Base-by-base conservation (phyloP, 2,888 invertebrate genomes). In the Yponomeuta sedellus region DNA sequence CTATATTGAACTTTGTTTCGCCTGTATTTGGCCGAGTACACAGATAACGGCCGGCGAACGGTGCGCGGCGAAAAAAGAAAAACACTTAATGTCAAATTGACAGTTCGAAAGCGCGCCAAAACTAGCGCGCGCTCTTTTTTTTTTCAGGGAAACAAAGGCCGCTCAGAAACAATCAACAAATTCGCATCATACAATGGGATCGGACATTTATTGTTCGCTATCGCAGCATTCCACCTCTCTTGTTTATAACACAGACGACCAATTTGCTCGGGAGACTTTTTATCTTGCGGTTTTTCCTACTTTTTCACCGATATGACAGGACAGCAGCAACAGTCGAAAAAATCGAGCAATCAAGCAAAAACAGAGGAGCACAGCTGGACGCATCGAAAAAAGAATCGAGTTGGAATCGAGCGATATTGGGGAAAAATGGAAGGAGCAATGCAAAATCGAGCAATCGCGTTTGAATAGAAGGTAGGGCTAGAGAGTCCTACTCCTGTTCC, bases 201-300 rank as follows among this genome's bases (percentile, higher is more conserved):
- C 87, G 85, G 89, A 88, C 88, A 83, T 86, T 88, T 88, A 90
- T 90, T 91, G 89, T 89, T 77, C 81, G 82, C 82, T 90, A 91
- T 91, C 91, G 83, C 79, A 75, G 80, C 82, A 82, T 91, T 91
- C 89, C 90, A 89, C 85, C 84, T 88, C 88, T 80, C 82, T 88
- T 90, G 89, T 89, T 91, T 84, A 85, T 81, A 89, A 90, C 88
- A 88, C 86, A 88, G 86, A 87, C 87, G 84, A 81, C 85, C 89
- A 91, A 91, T 89, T 91, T 90, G 88, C 88, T 88, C 83, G 79
- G 77, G 83, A 85, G 80, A 85, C 83, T 86, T 88, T 88, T 87
- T 88, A 87, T 87, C 85, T 77, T 52, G 44, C 44, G 72, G 67
- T 79, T 77, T 85, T 80, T 77, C 74, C 77, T 76, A 79, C 82